These are phyloP conservation scores for Euphysa ruthae DNA, from an alignment of 30 jellyfish, hydroid and myxozoan species.

Conservation along the genomic window DNA sequence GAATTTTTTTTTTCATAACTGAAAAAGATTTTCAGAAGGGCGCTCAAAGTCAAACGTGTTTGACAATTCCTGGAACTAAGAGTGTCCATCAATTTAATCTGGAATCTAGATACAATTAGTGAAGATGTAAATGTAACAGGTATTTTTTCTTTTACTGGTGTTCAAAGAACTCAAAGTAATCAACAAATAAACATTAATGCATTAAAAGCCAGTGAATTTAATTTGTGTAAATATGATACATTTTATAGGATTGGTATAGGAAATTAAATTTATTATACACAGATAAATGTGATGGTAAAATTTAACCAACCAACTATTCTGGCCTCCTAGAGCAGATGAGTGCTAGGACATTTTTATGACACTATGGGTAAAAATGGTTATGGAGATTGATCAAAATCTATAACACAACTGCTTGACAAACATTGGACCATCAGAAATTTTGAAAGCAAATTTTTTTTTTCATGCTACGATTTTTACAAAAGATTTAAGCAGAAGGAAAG, in stretches of 20 bases:
- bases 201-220: background rate
- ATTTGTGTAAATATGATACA: background rate
- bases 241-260: background rate
- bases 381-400: too few relatives aligned
- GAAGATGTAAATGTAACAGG: background rate
- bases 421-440: too few relatives aligned
- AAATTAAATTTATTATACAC: background rate
- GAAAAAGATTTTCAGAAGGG: background rate
- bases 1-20: background rate
- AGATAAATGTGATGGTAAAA: background rate
- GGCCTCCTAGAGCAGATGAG: background rate
- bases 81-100: background rate
- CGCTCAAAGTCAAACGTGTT: background rate
- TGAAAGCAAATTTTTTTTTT: too few relatives aligned
- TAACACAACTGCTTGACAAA: too few relatives aligned
- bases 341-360: too few relatives aligned
- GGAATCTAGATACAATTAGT: background rate
- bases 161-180: background rate
- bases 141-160: background rate
- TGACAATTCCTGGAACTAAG: background rate
- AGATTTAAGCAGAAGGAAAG: too few relatives aligned
- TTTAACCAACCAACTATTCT: background rate
- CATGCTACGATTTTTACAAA: too few relatives aligned
- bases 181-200: too few relatives aligned
- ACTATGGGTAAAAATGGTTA: too few relatives aligned